Percentiles rank a stretch among this genome's conserved stretches.
Conservation (phyloP, 2,113 vertebrate genomes). For the Ivindomyrus marchei region DNA sequence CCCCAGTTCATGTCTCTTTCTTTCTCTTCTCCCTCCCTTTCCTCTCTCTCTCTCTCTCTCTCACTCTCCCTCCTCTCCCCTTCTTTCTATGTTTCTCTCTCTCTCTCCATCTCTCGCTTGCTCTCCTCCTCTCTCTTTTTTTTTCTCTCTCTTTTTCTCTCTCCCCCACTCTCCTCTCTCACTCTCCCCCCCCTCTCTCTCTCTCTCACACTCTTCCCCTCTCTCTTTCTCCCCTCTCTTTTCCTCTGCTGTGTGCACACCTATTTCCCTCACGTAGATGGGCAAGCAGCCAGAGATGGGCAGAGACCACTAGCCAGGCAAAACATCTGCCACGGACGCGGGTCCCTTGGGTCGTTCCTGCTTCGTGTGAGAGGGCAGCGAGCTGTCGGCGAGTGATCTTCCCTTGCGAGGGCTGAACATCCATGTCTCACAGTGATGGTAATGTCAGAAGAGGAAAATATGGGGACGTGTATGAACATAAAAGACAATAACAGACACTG, state of each 20-base stretch:
- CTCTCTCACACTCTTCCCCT: too few species aligned
- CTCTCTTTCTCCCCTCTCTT: neutral
- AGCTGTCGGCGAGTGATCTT: neutral
- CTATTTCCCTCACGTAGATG: neutral
- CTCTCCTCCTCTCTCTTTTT: neutral
- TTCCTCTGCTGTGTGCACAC: neutral
- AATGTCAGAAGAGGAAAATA: neutral
- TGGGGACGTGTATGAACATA: neutral
- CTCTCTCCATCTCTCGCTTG: neutral
- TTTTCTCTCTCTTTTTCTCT: neutral
- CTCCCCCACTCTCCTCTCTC: too few species aligned
- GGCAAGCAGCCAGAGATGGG: conserved; percentile 6
- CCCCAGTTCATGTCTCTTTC: neutral
- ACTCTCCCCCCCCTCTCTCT: too few species aligned
- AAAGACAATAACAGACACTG: neutral
- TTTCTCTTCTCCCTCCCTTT: neutral
- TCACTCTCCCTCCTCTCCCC: conserved; percentile 10
- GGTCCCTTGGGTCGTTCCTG: neutral
- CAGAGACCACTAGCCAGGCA: conserved; percentile 12
- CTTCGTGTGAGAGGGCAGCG: neutral
- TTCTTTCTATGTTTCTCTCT: neutral
- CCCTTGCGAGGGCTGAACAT: neutral
- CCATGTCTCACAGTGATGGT: neutral
- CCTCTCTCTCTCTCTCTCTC: neutral
- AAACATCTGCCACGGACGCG: conserved; percentile 16